Evolutionary conservation across 1,140 invertebrate species (phyloP).

Genomic region (Drosophila ohnishii): DNA sequence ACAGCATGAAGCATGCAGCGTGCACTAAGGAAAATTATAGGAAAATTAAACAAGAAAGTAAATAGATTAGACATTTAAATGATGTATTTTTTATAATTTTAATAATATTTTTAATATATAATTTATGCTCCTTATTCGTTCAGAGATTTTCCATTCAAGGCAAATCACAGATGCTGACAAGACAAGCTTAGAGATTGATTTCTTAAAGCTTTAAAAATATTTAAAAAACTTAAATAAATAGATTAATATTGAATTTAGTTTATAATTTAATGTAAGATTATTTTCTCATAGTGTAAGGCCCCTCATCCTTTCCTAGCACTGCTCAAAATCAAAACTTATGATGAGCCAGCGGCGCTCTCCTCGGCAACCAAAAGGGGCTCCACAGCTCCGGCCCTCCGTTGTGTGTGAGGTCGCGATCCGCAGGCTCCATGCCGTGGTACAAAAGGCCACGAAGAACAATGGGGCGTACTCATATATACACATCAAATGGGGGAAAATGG

Average conservation of each 20-base stretch:
- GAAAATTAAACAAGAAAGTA: background rate
- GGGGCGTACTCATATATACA: constrained; percentile 27
- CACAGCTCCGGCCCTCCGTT: background rate
- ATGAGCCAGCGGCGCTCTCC: constrained; percentile 45
- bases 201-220: background rate
- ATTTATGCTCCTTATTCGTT: fast-evolving
- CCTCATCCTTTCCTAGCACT: constrained; percentile 2
- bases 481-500: constrained; percentile 40
- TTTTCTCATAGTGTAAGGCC: background rate
- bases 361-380: constrained; percentile 31
- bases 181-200: no score
- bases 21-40: constrained; percentile 9
- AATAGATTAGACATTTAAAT: background rate
- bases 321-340: constrained; percentile 71
- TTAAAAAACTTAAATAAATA: background rate
- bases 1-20: constrained; percentile 47
- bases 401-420: constrained; percentile 12
- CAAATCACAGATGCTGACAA: background rate
- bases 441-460: constrained; percentile 73
- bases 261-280: no score
- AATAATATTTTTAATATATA: background rate
- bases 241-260: background rate
- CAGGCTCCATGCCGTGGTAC: constrained; percentile 26
- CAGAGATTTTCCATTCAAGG: background rate
- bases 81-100: background rate